These are phyloP conservation scores for Anoplius nigerrimus DNA, from an alignment of 2,888 invertebrate species.

Conservation along the genomic window DNA sequence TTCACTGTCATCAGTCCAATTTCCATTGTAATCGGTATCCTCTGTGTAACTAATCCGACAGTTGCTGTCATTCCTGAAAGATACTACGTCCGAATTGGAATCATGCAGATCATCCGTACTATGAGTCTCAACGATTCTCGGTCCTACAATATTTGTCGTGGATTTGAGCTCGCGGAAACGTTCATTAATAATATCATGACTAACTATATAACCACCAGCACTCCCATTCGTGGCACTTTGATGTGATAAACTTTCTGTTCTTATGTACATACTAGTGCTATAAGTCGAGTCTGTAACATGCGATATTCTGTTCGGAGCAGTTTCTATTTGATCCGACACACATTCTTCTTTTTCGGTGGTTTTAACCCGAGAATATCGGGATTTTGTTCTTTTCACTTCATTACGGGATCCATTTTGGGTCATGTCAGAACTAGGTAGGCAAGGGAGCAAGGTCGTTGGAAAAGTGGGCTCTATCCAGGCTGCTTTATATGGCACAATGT, in stretches of 20 bases:
- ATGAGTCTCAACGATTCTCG: slow-evolving; percentile 42
- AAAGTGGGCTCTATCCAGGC: slow-evolving; percentile 85
- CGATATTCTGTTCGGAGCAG: not conserved
- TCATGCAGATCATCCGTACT: slow-evolving; percentile 32
- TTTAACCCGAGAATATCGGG: too few relatives aligned
- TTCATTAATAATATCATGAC: slow-evolving; percentile 43
- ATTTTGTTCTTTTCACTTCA: too few relatives aligned
- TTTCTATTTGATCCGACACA: too few relatives aligned
- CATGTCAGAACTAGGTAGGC: slow-evolving; percentile 6
- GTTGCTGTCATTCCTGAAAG: slow-evolving; percentile 59
- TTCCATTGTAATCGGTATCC: slow-evolving; percentile 19
- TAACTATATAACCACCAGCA: slow-evolving; percentile 34
- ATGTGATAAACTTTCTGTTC: slow-evolving; percentile 1
- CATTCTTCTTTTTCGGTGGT: too few relatives aligned
- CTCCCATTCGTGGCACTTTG: not conserved
- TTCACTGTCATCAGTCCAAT: slow-evolving; percentile 43
- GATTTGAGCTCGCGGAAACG: slow-evolving; percentile 49
- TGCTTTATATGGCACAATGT: slow-evolving; percentile 89
- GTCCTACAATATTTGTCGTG: slow-evolving; percentile 47
- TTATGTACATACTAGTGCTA: slow-evolving; percentile 45
- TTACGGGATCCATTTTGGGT: not conserved
- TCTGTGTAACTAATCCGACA: slow-evolving; percentile 3
- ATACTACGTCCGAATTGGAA: slow-evolving; percentile 58
- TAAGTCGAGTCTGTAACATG: slow-evolving; percentile 21
- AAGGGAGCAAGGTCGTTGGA: slow-evolving; percentile 21